Evolutionary conservation across 2,888 invertebrate genomes (phyloP), one percentile per base, ranked within the genome.

Genomic region (Zaprionus obscuricornis): DNA sequence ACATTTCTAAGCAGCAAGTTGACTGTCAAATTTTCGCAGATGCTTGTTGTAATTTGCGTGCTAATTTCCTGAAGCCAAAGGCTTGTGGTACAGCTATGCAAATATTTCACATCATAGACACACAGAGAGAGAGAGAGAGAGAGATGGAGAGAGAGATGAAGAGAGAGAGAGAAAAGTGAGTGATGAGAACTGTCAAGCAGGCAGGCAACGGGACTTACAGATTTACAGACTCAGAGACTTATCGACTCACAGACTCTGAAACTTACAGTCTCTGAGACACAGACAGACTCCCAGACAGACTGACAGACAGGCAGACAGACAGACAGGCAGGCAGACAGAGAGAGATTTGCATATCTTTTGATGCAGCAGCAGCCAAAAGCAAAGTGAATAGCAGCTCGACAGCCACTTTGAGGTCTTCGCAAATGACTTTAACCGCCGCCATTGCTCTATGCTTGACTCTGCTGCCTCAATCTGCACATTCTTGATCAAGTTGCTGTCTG

Each of bases 321-420:
- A 16, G 14, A 10, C 1, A 13, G 29, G 6, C 11, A 50, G 13
- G 8, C 6, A 18, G 14, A 14, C 16, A 33, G 22, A 24, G 20
- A 50, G 20, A 49, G 56, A 70, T 73, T 82, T 78, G 66, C 77
- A 85, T 85, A 71, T 74, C 85, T 74, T 66, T 49, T 56, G 42
- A 64, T 63, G 49, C 58, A 51, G 40, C 40, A 22, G 45, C 62
- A 64, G 52, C 45, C 54, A 58, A 54, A 40, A 51, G 45, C 55
- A 69, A n/a, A 64, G 58, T 66, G 59, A 40, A 54, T 55, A 39
- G 52, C 51, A 52, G 51, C 64, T 71, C 43, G 22, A 31, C 66
- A 70, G 46, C 52, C 34, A 47, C 73, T 70, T 74, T 73, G 64
- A 55, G 45, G 40, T 57, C 55, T 45, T 52, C 4, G 24, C 24